These are phyloP conservation scores for Turdus rufiventris DNA, from an alignment of 2,113 vertebrate genomes.

Conservation along the genomic window DNA sequence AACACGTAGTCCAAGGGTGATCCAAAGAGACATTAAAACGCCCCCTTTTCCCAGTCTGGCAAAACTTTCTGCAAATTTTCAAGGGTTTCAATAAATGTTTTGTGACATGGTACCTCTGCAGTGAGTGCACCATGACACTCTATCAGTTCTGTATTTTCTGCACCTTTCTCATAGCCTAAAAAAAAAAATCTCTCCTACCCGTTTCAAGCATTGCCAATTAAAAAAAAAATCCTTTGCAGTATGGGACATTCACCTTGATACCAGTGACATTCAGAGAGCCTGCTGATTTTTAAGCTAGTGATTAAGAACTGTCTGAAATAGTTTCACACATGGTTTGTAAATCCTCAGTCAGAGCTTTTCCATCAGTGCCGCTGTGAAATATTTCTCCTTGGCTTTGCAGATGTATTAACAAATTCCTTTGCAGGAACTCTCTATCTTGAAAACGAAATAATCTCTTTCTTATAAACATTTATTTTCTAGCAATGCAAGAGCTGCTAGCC, in stretches of 20 bases:
- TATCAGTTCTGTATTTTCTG: background rate
- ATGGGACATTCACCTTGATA: slow-evolving; percentile 32
- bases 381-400: slow-evolving; percentile 9
- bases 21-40: background rate
- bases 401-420: slow-evolving; percentile 5
- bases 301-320: slow-evolving; percentile 52
- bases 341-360: slow-evolving; percentile 18
- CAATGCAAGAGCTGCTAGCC: background rate
- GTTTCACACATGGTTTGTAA: slow-evolving; percentile 48
- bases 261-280: background rate
- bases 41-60: background rate
- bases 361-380: background rate
- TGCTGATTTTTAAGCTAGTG: slow-evolving; percentile 28
- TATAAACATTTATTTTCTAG: background rate
- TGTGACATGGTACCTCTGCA: background rate
- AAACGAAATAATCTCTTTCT: background rate
- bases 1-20: background rate
- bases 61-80: background rate
- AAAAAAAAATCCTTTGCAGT: background rate
- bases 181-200: background rate
- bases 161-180: background rate
- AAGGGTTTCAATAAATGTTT: background rate
- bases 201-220: background rate
- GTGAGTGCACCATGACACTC: background rate
- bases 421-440: background rate